Conservation (phyloP, 2,797 vertebrate genomes). For the Sparidentex hasta region DNA sequence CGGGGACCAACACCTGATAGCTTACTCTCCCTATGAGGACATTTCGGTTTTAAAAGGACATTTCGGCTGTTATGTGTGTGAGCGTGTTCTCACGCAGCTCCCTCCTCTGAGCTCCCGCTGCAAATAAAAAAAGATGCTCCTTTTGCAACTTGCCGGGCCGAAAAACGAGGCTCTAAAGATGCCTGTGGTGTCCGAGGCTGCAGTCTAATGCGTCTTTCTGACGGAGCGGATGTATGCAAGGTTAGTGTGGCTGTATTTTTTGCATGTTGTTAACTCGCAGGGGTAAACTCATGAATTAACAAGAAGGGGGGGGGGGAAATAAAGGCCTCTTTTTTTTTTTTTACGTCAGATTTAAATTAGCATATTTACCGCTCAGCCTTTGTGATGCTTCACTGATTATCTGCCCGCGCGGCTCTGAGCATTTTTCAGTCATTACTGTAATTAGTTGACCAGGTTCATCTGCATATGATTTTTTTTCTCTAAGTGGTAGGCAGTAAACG, state of each 20-base stretch:
- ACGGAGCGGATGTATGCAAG: conserved; percentile 33
- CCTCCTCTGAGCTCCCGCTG: conserved; percentile 5
- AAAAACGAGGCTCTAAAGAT: conserved; percentile 41
- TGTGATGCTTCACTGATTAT: conserved; percentile 67
- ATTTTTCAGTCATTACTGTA: conserved; percentile 70
- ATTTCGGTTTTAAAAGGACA: background rate
- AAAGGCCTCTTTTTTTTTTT: conserved; percentile 18
- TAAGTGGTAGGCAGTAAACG: conserved; percentile 36
- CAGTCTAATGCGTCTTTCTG: conserved; percentile 40
- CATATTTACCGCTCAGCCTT: conserved; percentile 62
- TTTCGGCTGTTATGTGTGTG: background rate
- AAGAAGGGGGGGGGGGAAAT: background rate
- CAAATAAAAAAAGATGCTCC: conserved; percentile 36
- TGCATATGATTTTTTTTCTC: conserved; percentile 61
- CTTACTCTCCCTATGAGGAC: background rate
- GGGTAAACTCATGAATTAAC: background rate
- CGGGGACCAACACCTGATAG: background rate
- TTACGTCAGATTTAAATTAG: conserved; percentile 51
- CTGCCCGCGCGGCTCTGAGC: conserved; percentile 45
- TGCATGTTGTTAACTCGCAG: conserved; percentile 29
- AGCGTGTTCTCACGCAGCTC: conserved; percentile 1
- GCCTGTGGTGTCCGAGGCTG: conserved; percentile 27
- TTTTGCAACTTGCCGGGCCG: conserved; percentile 2
- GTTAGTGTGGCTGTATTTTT: conserved; percentile 9
- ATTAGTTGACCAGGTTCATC: conserved; percentile 71